phyloP scores from a whole-genome alignment of 2,888 invertebrate genomes.

The Periphyllus acericola region DNA sequence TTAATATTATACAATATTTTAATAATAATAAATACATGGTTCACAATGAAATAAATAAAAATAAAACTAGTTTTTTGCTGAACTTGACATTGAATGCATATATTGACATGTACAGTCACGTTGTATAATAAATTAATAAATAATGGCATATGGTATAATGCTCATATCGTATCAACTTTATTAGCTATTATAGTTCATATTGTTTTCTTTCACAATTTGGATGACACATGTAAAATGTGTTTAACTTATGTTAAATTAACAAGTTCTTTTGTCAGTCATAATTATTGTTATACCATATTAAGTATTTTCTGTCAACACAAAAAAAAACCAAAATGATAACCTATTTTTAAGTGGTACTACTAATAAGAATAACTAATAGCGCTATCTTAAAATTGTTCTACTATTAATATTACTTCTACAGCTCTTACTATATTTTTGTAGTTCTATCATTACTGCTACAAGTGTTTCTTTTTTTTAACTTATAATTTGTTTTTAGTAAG shows the following conservation, averaged over 20 bases:
- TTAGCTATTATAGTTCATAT: constrained; percentile 1
- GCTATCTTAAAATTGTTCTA: background rate
- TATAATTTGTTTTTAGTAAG: constrained; percentile 39
- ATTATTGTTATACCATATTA: background rate
- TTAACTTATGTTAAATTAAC: constrained; percentile 6
- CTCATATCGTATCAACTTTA: background rate
- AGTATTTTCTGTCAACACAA: constrained; percentile 11
- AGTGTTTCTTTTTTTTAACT: constrained; percentile 6
- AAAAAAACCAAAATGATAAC: constrained; percentile 22
- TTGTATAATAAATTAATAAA: constrained; percentile 14
- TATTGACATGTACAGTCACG: constrained; percentile 1
- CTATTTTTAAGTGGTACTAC: background rate
- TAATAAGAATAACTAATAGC: background rate
- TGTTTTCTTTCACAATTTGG: constrained; percentile 5
- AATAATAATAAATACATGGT: background rate
- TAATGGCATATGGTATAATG: background rate
- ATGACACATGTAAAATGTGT: background rate
- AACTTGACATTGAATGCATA: constrained; percentile 51
- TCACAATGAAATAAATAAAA: constrained; percentile 13
- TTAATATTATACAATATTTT: background rate
- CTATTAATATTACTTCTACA: background rate
- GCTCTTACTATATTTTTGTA: background rate
- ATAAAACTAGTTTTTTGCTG: constrained; percentile 35
- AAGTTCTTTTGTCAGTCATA: background rate
- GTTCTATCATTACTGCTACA: background rate